Percentiles rank a stretch among this genome's conserved stretches.
These are phyloP conservation scores for Dolichallabes microphthalmus DNA, from an alignment of 2,113 vertebrate species.

Conservation along the genomic window DNA sequence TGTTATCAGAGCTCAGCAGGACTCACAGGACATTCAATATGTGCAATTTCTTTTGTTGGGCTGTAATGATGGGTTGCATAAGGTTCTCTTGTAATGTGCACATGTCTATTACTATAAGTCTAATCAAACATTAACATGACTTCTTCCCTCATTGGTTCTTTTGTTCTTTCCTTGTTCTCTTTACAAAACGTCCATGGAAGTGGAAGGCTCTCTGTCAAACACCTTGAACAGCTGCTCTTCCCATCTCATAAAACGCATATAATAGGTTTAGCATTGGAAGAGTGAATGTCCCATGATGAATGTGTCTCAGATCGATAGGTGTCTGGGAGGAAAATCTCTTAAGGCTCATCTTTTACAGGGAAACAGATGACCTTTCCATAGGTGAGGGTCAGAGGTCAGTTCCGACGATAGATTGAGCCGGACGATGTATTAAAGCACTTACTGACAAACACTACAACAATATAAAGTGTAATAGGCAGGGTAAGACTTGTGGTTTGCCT, in stretches of 20 bases:
- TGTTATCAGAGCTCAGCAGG: slow-evolving; percentile 28
- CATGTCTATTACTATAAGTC: not conserved
- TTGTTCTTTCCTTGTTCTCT: slow-evolving; percentile 13
- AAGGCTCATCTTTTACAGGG: slow-evolving; percentile 33
- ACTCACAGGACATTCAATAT: slow-evolving; percentile 18
- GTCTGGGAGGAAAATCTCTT: slow-evolving; percentile 42
- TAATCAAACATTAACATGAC: slow-evolving; percentile 3
- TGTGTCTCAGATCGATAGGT: slow-evolving; percentile 49
- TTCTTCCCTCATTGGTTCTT: not conserved
- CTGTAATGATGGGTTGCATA: slow-evolving; percentile 16
- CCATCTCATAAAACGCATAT: slow-evolving; percentile 42
- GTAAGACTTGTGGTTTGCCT: not conserved
- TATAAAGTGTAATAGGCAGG: slow-evolving; percentile 18
- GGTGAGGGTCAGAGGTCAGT: slow-evolving; percentile 42
- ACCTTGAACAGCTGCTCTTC: slow-evolving; percentile 39
- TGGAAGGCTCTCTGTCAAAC: slow-evolving; percentile 25
- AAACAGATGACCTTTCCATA: slow-evolving; percentile 28
- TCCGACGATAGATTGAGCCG: slow-evolving; percentile 30
- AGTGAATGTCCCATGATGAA: slow-evolving; percentile 45
- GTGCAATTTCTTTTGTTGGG: slow-evolving; percentile 20
- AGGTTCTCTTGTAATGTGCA: not conserved
- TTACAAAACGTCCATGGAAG: slow-evolving; percentile 1
- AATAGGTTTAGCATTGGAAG: slow-evolving; percentile 48
- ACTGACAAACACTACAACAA: slow-evolving; percentile 30
- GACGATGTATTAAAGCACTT: slow-evolving; percentile 26